Evolutionary conservation across 2,113 vertebrate genomes (phyloP), one percentile per base, ranked within the genome.

Genomic region (Machaerirhynchus nigripectus): DNA sequence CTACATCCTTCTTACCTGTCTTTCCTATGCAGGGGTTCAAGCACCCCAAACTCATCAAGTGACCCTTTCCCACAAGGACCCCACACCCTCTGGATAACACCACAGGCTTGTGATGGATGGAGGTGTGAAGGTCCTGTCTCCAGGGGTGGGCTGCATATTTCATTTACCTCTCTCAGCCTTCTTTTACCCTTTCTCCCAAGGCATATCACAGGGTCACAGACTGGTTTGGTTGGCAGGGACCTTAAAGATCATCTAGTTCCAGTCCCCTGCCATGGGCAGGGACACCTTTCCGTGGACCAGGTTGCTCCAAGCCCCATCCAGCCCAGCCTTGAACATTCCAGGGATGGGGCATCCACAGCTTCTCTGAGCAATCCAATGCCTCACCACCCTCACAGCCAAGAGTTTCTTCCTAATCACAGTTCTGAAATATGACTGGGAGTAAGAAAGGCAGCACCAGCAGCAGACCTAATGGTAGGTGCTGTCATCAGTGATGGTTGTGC

Each of bases 61-160:
- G 4, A 0, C 3, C 33, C 27, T 47, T 86, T 88, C 39, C 40
- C 30, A 46, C 30, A 7, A 0, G 9, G n/a, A 19, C 33, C 13
- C 18, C 4, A 2, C 1, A 2, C 1, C 2, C 27, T 59, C 27
- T 42, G 42, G 39, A 33, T 30, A 42, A 28, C 0, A 1, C 6
- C 26, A 11, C 7, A 15, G 42, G 3, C 26, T 35, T 69, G 28
- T 33, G 46, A 24, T 18, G 19, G 60, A 44, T 77, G 64, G 55
- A 80, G 33, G 37, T 27, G 17, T 5, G 22, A 4, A 24, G 11
- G 28, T 47, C 14, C 31, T 70, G 17, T 15, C n/a, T 63, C 42
- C 42, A 42, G 4, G 80, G 20, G 3, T 71, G 42, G 87, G 57
- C 24, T 85, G 15, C 13, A 37, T n/a, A 28, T 28, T 79, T 46